Base-by-base conservation (phyloP, 2,888 invertebrate species). In the Notodonta dromedarius region DNA sequence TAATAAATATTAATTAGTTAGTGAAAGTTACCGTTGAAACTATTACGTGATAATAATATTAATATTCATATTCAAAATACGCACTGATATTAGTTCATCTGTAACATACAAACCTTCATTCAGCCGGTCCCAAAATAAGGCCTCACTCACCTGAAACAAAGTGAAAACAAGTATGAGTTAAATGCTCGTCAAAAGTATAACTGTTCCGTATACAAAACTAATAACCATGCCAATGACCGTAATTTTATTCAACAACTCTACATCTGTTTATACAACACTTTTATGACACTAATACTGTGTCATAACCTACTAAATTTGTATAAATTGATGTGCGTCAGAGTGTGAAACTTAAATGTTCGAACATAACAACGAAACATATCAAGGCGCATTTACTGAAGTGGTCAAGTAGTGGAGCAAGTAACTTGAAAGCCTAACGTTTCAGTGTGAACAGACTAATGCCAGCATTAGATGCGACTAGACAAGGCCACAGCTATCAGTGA, bases 391-490 rank as follows among this genome's bases (percentile, higher is more conserved):
- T 56, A 56, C n/a, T 44, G 6, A 12, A 44, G 9, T 16, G 8
- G 56, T 56, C 64, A 53, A 79, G 71, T 80, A 65, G 67, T 57
- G 57, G 66, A 59, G 77, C 85, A 44, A 89, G 89, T 86, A 69
- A 80, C 88, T 88, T 65, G 82, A 71, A 74, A 72, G 73, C 65
- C 66, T 71, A 78, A 69, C 60, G 61, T 64, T 60, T 59, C 66
- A 66, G 72, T 85, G 79, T 87, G 84, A 93, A 93, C 88, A 76
- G 78, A 87, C 93, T 91, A 91, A 90, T 79, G 88, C 92, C 88
- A 90, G 92, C 90, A 92, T 93, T 93, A 93, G 93, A 93, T 93
- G 93, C 91, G 91, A 93, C 92, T 93, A 93, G 93, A 93, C 93
- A 92, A 93, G 93, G 93, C 93, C 91, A 89, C 84, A 91, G 89